Evolutionary conservation across 1,140 invertebrate species (phyloP).

Genomic region (Drosophila serrata): DNA sequence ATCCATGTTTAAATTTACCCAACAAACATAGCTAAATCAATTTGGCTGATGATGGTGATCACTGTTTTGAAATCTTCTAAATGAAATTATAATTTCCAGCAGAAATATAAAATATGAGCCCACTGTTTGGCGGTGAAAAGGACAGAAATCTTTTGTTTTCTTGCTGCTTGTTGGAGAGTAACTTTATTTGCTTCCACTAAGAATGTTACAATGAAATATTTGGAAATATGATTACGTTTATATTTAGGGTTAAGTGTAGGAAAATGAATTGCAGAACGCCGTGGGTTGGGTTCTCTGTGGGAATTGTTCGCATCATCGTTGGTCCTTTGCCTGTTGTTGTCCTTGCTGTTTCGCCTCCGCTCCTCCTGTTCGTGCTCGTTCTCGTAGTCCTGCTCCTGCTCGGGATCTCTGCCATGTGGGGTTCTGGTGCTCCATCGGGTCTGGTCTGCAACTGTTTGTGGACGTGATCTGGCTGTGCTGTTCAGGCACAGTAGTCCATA

Average conservation of each 20-base stretch:
- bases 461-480: background rate
- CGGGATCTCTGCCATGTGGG: slow-evolving; percentile 9
- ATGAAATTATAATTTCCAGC: background rate
- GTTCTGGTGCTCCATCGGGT: slow-evolving; percentile 2
- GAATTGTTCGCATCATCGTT: slow-evolving; percentile 5
- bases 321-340: background rate
- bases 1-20: too few relatives aligned
- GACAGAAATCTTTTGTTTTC: slow-evolving; percentile 32
- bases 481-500: slow-evolving; percentile 53
- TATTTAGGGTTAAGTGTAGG: slow-evolving; percentile 61
- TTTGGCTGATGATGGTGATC: too few relatives aligned
- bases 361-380: slow-evolving; percentile 4
- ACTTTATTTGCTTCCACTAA: slow-evolving; percentile 79
- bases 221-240: slow-evolving; percentile 66
- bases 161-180: slow-evolving; percentile 65
- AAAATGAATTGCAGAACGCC: slow-evolving; percentile 61
- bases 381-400: background rate
- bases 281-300: slow-evolving; percentile 17
- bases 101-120: background rate
- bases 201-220: slow-evolving; percentile 82
- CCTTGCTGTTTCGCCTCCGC: slow-evolving; percentile 6
- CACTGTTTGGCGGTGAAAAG: background rate
- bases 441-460: slow-evolving; percentile 12
- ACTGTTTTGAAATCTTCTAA: background rate
- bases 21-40: too few relatives aligned